phyloP scores from a whole-genome alignment of 2,888 invertebrate genomes.

The Seira ritae region DNA sequence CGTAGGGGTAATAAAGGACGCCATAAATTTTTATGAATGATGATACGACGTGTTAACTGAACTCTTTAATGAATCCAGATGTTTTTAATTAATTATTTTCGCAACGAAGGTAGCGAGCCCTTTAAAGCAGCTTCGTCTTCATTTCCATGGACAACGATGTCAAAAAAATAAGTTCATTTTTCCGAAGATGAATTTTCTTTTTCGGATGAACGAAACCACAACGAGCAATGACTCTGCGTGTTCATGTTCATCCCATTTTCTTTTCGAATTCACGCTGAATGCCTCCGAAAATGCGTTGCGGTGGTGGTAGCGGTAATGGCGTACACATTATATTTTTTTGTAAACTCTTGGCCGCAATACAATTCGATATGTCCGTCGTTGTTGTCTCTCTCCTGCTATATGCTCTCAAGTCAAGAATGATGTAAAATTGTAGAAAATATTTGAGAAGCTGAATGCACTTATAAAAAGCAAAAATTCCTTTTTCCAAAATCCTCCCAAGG shows the following conservation, averaged over 20 bases:
- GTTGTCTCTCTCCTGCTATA: no score
- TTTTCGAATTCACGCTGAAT: slow-evolving; percentile 59
- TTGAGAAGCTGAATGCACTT: background rate
- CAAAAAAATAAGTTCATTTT: background rate
- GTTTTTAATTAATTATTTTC: no score
- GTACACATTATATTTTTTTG: background rate
- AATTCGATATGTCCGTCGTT: background rate
- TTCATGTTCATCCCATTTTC: slow-evolving; percentile 24
- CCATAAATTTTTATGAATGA: no score
- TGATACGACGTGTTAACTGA: no score
- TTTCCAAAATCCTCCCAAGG: background rate
- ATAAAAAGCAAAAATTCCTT: background rate
- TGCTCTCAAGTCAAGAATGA: background rate
- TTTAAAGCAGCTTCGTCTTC: no score
- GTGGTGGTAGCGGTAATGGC: no score
- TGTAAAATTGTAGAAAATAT: background rate
- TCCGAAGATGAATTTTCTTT: background rate
- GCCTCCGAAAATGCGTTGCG: slow-evolving; percentile 52
- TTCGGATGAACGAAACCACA: slow-evolving; percentile 47
- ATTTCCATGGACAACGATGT: no score
- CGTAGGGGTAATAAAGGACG: no score
- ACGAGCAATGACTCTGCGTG: slow-evolving; percentile 53
- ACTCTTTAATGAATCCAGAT: no score
- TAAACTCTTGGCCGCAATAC: slow-evolving; percentile 1
- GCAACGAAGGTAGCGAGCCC: no score